Percentiles rank a stretch among this genome's conserved stretches.
Conservation (phyloP, 2,113 vertebrate genomes). For the Progne subis region DNA sequence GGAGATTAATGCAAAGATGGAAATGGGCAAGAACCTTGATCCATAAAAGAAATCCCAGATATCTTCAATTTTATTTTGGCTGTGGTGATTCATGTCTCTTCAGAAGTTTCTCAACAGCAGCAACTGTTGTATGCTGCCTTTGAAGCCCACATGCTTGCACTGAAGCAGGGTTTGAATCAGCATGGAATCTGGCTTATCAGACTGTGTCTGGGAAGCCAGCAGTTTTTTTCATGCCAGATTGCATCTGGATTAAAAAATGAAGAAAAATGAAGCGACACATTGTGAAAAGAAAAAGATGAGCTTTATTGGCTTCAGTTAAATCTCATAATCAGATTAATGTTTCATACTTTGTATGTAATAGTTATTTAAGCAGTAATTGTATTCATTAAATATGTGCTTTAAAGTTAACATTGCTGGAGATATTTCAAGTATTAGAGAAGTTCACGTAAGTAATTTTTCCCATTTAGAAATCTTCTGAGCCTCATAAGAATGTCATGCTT, state of each 20-base stretch:
- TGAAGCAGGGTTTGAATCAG: conserved; percentile 6
- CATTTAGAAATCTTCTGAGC: not conserved
- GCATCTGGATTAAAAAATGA: conserved; percentile 55
- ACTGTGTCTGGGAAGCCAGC: conserved; percentile 10
- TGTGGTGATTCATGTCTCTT: conserved; percentile 4
- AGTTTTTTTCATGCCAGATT: conserved; percentile 40
- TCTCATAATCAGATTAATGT: conserved; percentile 38
- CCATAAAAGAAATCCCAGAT: not conserved
- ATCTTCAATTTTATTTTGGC: conserved; percentile 12
- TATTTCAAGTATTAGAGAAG: not conserved
- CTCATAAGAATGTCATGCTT: not conserved
- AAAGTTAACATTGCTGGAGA: not conserved
- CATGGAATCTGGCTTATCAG: conserved; percentile 45
- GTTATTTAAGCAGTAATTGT: conserved; percentile 37
- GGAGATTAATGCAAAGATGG: not conserved
- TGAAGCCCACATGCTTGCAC: not conserved
- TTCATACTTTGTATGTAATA: conserved; percentile 2
- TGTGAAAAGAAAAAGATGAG: conserved; percentile 29
- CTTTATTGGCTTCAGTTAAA: conserved; percentile 31
- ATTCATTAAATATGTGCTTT: conserved; percentile 19
- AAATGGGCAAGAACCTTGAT: not conserved
- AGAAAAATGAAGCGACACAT: conserved; percentile 33
- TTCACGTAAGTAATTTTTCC: not conserved
- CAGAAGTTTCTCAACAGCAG: conserved; percentile 5
- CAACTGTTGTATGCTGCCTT: conserved; percentile 8